Percentiles rank a stretch among this genome's conserved stretches.
These are phyloP conservation scores for Agriopis leucophaearia DNA, from an alignment of 2,888 invertebrate species.

Conservation along the genomic window DNA sequence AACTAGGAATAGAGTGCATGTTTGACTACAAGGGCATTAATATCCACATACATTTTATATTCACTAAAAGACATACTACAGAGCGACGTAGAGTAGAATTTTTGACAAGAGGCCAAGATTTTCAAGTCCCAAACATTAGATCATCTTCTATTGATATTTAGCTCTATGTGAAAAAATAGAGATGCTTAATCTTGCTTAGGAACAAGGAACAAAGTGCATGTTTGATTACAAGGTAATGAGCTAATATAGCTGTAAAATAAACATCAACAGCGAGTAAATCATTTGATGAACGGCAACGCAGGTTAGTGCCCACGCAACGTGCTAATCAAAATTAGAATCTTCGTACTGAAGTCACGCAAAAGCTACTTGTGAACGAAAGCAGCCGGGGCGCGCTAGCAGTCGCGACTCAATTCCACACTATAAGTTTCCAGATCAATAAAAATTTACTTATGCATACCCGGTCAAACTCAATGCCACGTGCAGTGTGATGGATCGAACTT, in stretches of 20 bases:
- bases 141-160: too few species aligned
- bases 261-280: slow-evolving; percentile 65
- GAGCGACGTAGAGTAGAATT: too few species aligned
- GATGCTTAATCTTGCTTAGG: not conserved
- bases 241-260: slow-evolving; percentile 62
- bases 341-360: slow-evolving; percentile 70
- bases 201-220: slow-evolving; percentile 6
- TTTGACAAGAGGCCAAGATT: too few species aligned
- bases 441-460: slow-evolving; percentile 72
- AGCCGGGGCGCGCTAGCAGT: slow-evolving; percentile 14
- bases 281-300: slow-evolving; percentile 72
- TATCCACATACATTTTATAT: too few species aligned
- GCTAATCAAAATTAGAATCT: slow-evolving; percentile 79
- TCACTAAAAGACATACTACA: too few species aligned
- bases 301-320: slow-evolving; percentile 71
- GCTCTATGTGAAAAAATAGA: not conserved
- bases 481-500: slow-evolving; percentile 60
- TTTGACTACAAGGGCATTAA: too few species aligned
- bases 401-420: slow-evolving; percentile 45
- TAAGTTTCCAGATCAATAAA: slow-evolving; percentile 68
- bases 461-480: slow-evolving; percentile 58
- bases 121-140: too few species aligned
- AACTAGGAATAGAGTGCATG: too few species aligned
- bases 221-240: slow-evolving; percentile 21
- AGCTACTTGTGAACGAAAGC: slow-evolving; percentile 45